These are phyloP conservation scores for Urocynchramus pylzowi DNA, from an alignment of 2,113 vertebrate species.

Conservation along the genomic window DNA sequence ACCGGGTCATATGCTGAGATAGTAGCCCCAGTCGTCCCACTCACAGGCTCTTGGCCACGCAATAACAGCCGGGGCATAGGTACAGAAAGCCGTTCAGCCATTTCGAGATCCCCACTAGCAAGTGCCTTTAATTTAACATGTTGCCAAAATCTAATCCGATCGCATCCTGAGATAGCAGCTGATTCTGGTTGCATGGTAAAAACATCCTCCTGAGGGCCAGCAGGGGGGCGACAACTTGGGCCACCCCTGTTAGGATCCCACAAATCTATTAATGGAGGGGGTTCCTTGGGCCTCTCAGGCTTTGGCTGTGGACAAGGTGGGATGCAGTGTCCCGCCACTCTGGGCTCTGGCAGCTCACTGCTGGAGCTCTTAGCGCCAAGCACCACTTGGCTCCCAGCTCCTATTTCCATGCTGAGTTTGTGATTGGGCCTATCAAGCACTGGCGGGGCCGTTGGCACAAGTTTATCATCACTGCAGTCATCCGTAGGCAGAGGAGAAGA, in stretches of 20 bases:
- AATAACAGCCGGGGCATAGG: background rate
- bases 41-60: background rate
- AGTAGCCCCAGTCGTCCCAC: background rate
- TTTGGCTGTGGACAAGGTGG: background rate
- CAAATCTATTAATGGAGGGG: background rate
- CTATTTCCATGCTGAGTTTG: background rate
- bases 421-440: background rate
- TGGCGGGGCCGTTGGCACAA: background rate
- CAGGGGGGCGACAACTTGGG: background rate
- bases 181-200: background rate
- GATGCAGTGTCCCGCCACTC: rapidly evolving
- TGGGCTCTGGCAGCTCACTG: too few relatives aligned
- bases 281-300: background rate
- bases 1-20: background rate
- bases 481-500: background rate
- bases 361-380: background rate
- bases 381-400: rapidly evolving
- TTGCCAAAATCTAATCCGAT: background rate
- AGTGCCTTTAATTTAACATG: background rate
- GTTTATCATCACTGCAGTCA: background rate
- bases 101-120: background rate
- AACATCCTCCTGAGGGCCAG: background rate
- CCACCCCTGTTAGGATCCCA: background rate
- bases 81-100: background rate
- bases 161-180: background rate